These are phyloP conservation scores for Idaea biselata DNA, from an alignment of 2,888 invertebrate species.

Conservation along the genomic window DNA sequence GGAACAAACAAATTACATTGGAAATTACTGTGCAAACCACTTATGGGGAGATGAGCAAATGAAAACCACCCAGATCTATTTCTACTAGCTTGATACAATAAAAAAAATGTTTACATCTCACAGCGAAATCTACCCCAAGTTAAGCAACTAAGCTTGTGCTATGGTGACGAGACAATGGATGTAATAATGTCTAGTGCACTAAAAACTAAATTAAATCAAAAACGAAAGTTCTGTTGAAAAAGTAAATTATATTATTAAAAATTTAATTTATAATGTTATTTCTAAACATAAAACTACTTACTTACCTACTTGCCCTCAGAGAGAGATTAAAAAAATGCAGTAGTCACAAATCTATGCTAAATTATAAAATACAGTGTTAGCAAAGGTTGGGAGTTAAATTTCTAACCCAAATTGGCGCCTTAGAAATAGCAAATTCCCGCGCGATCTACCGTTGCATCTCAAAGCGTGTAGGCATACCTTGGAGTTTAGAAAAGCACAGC, in stretches of 20 bases:
- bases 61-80: not conserved
- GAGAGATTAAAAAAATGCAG: conserved; percentile 13
- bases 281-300: not conserved
- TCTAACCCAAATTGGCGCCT: conserved; percentile 6
- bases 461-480: conserved; percentile 28
- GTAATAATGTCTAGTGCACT: too few species aligned
- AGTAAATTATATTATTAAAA: too few species aligned
- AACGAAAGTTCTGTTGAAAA: too few species aligned
- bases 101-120: too few species aligned
- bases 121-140: too few species aligned
- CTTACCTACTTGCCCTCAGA: too few species aligned
- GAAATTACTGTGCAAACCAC: not conserved
- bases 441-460: conserved; percentile 36
- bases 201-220: too few species aligned
- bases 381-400: too few species aligned
- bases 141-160: too few species aligned
- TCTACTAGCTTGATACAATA: too few species aligned
- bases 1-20: not conserved
- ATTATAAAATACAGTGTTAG: not conserved
- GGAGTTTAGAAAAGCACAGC: conserved; percentile 35
- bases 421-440: conserved; percentile 30
- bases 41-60: not conserved
- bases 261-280: too few species aligned
- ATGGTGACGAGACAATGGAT: too few species aligned
- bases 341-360: conserved; percentile 20